phyloP scores from a whole-genome alignment of 2,797 vertebrate species.

The Tokudaia muenninki region DNA sequence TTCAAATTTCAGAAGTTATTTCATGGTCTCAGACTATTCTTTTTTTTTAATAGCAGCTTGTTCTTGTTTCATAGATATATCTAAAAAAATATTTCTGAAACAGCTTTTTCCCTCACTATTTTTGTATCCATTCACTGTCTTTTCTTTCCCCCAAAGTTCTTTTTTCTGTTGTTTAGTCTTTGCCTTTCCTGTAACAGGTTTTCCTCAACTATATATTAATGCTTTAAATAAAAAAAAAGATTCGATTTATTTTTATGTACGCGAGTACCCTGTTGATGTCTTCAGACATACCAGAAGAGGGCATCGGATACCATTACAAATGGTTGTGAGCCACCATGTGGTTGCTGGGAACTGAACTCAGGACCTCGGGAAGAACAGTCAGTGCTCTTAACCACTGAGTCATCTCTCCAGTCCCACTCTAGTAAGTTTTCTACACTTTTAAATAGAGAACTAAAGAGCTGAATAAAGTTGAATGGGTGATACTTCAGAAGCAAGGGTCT shows the following conservation, averaged over 20 bases:
- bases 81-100: background rate
- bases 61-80: slow-evolving; percentile 46
- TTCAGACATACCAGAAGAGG: background rate
- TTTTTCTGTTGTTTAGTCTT: slow-evolving; percentile 22
- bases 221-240: background rate
- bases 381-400: background rate
- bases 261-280: too few relatives aligned
- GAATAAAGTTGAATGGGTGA: background rate
- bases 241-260: background rate
- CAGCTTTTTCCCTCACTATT: slow-evolving; percentile 6
- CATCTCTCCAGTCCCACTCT: background rate
- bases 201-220: background rate
- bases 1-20: background rate
- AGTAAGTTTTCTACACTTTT: background rate
- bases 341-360: background rate
- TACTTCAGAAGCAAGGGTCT: background rate
- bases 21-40: background rate
- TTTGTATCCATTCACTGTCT: background rate
- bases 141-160: background rate
- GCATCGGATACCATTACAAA: background rate
- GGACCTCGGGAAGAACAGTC: background rate
- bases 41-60: slow-evolving; percentile 14
- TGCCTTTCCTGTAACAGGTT: background rate
- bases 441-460: background rate
- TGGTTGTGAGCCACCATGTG: background rate